These are phyloP conservation scores for Elysia crispata DNA, from an alignment of 2,888 invertebrate species.

Conservation along the genomic window DNA sequence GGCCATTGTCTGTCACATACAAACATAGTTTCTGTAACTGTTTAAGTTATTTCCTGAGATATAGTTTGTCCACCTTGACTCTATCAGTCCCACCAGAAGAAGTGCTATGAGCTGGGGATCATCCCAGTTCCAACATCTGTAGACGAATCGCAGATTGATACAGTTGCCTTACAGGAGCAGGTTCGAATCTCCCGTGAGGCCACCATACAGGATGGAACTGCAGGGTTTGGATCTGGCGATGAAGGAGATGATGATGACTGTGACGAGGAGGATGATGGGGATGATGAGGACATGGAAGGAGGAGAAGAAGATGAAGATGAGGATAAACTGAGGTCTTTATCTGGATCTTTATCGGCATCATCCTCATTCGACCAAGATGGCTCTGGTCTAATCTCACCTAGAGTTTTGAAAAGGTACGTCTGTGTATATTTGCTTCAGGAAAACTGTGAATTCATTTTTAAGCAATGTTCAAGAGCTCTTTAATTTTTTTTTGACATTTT, in stretches of 20 bases:
- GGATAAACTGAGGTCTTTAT: constrained; percentile 72
- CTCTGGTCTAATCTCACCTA: constrained; percentile 30
- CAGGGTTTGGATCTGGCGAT: constrained; percentile 48
- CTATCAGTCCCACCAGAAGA: constrained; percentile 85
- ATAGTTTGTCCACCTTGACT: not conserved
- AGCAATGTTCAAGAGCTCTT: no score
- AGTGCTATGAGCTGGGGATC: constrained; percentile 90
- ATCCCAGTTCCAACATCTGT: constrained; percentile 85
- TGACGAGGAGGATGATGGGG: constrained; percentile 58
- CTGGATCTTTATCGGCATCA: not conserved
- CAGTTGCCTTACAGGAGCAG: constrained; percentile 80
- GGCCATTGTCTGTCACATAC: no score
- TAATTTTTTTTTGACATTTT: no score
- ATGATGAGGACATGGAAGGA: constrained; percentile 56
- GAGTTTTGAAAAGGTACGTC: constrained; percentile 48
- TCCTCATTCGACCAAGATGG: constrained; percentile 45
- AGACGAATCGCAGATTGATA: constrained; percentile 82
- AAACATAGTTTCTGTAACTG: no score
- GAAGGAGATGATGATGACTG: constrained; percentile 55
- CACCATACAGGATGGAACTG: constrained; percentile 55
- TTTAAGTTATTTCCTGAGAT: not conserved
- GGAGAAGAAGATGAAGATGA: constrained; percentile 77
- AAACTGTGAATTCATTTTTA: no score
- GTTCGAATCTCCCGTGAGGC: constrained; percentile 77
- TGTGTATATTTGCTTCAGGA: no score